phyloP scores from a whole-genome alignment of 1,140 invertebrate genomes.

The Prorops nasuta region DNA sequence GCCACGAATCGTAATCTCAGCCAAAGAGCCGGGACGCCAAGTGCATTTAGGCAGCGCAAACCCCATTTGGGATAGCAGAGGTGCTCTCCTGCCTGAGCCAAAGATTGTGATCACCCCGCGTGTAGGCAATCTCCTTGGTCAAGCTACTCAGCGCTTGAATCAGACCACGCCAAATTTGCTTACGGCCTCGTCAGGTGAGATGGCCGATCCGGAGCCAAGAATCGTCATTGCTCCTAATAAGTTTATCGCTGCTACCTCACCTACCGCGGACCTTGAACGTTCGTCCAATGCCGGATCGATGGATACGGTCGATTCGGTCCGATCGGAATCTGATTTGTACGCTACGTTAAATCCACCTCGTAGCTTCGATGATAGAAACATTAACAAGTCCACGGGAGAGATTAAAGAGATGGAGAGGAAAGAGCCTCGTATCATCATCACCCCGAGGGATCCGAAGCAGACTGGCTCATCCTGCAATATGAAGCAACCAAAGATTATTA shows the following conservation, averaged over 20 bases:
- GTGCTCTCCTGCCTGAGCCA: slow-evolving; percentile 10
- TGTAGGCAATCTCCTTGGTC: slow-evolving; percentile 25
- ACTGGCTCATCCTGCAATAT: slow-evolving; percentile 6
- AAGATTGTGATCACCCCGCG: slow-evolving; percentile 38
- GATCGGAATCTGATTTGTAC: background rate
- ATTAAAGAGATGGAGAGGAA: slow-evolving; percentile 15
- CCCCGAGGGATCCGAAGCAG: slow-evolving; percentile 19
- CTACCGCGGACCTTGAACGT: no score
- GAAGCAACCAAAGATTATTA: slow-evolving; percentile 56
- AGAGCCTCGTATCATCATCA: slow-evolving; percentile 34
- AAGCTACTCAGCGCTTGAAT: slow-evolving; percentile 20
- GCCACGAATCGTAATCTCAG: slow-evolving; percentile 17
- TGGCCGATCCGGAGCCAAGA: slow-evolving; percentile 12
- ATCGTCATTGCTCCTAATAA: slow-evolving; percentile 1
- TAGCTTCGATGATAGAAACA: no score
- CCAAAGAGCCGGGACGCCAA: background rate
- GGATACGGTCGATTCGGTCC: background rate
- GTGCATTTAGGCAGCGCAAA: background rate
- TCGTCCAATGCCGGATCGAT: background rate
- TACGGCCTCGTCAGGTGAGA: background rate
- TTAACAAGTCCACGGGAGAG: background rate
- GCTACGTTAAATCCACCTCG: background rate
- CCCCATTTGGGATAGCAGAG: slow-evolving; percentile 17
- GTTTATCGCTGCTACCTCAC: background rate
- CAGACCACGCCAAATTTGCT: background rate